These are phyloP conservation scores for Drosophila obscura DNA, from an alignment of 1,140 invertebrate species.

Conservation along the genomic window DNA sequence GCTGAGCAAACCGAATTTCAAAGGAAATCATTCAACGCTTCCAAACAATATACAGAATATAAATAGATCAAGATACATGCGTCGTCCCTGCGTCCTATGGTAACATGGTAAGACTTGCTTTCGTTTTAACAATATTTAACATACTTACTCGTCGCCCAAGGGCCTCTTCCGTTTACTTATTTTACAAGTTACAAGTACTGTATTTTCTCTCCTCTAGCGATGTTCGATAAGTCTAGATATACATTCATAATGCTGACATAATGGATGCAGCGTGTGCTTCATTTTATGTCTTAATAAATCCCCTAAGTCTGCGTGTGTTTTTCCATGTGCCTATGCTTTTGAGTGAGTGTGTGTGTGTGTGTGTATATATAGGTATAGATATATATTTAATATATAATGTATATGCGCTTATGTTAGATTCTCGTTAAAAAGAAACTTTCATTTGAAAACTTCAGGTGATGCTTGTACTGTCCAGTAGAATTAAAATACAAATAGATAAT, in stretches of 20 bases:
- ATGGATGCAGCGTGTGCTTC: constrained; percentile 42
- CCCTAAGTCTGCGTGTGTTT: constrained; percentile 56
- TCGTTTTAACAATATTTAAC: constrained; percentile 59
- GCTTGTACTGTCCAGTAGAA: constrained; percentile 82
- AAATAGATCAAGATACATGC: constrained; percentile 5
- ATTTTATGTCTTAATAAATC: constrained; percentile 26
- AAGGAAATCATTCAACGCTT: constrained; percentile 16
- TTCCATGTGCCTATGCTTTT: constrained; percentile 35
- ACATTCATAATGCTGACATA: constrained; percentile 10
- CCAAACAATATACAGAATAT: constrained; percentile 20
- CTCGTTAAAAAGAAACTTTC: constrained; percentile 81
- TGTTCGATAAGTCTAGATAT: constrained; percentile 25
- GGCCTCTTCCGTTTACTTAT: constrained; percentile 3
- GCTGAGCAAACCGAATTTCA: constrained; percentile 35
- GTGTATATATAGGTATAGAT: constrained; percentile 46
- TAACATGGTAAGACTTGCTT: constrained; percentile 17
- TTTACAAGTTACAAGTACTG: background rate
- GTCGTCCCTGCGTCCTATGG: background rate
- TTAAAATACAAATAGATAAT: constrained; percentile 61
- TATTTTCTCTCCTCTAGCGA: constrained; percentile 1
- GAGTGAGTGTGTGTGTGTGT: constrained; percentile 10
- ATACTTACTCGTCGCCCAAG: constrained; percentile 34
- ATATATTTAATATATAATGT: constrained; percentile 48
- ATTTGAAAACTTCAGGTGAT: constrained; percentile 83
- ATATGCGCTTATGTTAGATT: constrained; percentile 64